phyloP scores from a whole-genome alignment of 1,140 invertebrate species.

The Pristionchus pacificus region DNA sequence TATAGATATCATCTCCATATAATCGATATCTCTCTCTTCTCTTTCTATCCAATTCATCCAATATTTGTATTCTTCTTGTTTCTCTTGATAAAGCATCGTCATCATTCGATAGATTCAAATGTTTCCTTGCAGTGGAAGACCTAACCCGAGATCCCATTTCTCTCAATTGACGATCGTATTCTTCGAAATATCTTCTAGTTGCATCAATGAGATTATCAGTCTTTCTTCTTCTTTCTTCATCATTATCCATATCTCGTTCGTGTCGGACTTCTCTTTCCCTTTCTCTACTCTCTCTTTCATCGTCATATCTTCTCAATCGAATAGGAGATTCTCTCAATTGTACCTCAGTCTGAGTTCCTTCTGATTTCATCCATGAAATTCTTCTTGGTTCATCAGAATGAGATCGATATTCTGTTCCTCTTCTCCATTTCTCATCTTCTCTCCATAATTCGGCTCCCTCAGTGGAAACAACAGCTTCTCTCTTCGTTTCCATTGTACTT shows the following conservation, averaged over 20 bases:
- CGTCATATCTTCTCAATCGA: background rate
- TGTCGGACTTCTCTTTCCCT: slow-evolving; percentile 15
- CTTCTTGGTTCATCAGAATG: background rate
- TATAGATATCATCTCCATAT: slow-evolving; percentile 40
- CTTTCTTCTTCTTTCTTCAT: slow-evolving; percentile 2
- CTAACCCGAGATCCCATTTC: slow-evolving; percentile 27
- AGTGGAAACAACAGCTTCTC: slow-evolving; percentile 5
- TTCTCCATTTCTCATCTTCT: background rate
- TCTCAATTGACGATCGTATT: slow-evolving; percentile 43
- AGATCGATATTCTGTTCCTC: background rate
- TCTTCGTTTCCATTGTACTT: background rate
- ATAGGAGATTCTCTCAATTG: background rate
- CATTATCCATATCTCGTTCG: too few species aligned
- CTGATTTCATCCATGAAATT: slow-evolving; percentile 21
- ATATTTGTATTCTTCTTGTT: slow-evolving; percentile 38
- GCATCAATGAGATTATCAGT: slow-evolving; percentile 40
- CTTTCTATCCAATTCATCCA: slow-evolving; percentile 41
- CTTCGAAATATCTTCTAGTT: slow-evolving; percentile 43
- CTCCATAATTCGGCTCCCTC: background rate
- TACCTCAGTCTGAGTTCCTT: slow-evolving; percentile 37
- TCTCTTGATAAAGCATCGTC: slow-evolving; percentile 39
- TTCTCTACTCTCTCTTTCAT: slow-evolving; percentile 9
- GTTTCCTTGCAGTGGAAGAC: slow-evolving; percentile 13
- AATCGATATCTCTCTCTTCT: slow-evolving; percentile 37
- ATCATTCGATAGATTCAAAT: slow-evolving; percentile 38